Percentiles rank a stretch among this genome's conserved stretches.
Evolutionary conservation across 2,888 invertebrate genomes (phyloP).

Genomic region (Agrypnus murinus): DNA sequence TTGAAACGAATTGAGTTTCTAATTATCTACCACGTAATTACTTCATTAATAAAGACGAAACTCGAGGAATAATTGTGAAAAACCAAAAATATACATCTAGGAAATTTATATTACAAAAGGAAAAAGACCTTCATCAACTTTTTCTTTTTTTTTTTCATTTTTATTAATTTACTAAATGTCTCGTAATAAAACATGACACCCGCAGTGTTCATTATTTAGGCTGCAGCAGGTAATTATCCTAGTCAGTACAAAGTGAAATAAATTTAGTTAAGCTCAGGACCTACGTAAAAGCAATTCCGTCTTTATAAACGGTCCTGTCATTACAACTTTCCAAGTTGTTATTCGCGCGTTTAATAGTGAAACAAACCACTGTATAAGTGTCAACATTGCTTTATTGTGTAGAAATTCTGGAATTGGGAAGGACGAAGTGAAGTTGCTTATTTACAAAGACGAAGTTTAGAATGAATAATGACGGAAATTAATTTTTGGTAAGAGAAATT

Average conservation of each 20-base stretch:
- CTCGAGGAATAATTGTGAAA: no score
- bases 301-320: constrained; percentile 25
- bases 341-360: constrained; percentile 27
- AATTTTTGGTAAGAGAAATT: constrained; percentile 13
- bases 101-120: background rate
- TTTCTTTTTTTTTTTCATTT: constrained; percentile 7
- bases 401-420: constrained; percentile 16
- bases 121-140: background rate
- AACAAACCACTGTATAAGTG: constrained; percentile 32
- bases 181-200: constrained; percentile 13
- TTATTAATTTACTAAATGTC: constrained; percentile 22
- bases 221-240: constrained; percentile 24
- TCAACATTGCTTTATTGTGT: constrained; percentile 31
- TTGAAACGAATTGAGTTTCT: no score
- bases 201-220: constrained; percentile 16
- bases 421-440: background rate
- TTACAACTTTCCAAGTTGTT: constrained; percentile 31
- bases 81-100: background rate
- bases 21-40: background rate
- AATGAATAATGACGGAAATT: constrained; percentile 17
- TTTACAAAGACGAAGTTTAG: constrained; percentile 15
- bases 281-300: constrained; percentile 23
- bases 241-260: constrained; percentile 25
- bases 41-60: no score
- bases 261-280: constrained; percentile 20